Percentiles rank a stretch among this genome's conserved stretches.
These are phyloP conservation scores for Desmodus rotundus DNA, from an alignment of 2,113 vertebrate species.

Conservation along the genomic window DNA sequence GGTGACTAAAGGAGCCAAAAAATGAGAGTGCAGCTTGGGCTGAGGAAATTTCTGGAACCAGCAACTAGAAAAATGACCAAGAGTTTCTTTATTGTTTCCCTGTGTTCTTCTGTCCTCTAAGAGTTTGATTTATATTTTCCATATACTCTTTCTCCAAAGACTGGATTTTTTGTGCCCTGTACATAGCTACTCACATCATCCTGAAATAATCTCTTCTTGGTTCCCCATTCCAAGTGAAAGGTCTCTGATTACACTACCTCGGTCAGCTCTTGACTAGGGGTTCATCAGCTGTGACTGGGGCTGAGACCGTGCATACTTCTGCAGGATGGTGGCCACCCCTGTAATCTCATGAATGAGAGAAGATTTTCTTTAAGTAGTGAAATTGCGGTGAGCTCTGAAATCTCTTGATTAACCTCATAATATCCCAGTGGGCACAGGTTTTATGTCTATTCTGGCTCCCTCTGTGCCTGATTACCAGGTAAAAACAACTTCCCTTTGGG, in stretches of 20 bases:
- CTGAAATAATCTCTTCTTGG: background rate
- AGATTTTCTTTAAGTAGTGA: background rate
- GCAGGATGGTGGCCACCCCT: background rate
- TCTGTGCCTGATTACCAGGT: background rate
- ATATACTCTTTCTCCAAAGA: background rate
- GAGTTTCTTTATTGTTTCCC: background rate
- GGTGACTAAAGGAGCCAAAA: background rate
- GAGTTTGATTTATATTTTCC: background rate
- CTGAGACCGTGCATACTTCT: background rate
- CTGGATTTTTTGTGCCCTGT: background rate
- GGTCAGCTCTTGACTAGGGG: background rate
- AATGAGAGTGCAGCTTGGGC: background rate
- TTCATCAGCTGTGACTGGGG: background rate
- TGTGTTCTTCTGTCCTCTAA: background rate
- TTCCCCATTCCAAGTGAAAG: background rate
- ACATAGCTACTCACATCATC: background rate
- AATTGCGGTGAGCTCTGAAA: background rate
- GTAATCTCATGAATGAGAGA: background rate
- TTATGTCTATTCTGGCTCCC: background rate
- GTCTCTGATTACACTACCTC: background rate
- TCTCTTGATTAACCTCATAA: background rate
- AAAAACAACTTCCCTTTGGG: background rate
- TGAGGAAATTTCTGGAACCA: background rate
- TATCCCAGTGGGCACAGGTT: background rate
- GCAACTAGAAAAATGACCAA: background rate